Conservation (phyloP, 2,888 invertebrate species). For the Hydropsyche betteni region DNA sequence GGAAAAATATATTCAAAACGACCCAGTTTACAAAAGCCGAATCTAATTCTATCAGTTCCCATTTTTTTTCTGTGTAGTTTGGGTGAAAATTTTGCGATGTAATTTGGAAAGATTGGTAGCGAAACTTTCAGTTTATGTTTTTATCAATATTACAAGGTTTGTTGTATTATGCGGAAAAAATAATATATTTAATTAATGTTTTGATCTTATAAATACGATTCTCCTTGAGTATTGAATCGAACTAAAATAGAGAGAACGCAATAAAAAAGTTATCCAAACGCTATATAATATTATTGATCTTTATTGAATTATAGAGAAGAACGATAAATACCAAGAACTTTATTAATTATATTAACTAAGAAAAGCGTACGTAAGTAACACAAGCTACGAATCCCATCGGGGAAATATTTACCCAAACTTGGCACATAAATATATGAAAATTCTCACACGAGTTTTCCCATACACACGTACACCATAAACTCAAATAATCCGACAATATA, state of each 20-base stretch:
- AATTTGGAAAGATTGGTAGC: no score
- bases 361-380: slow-evolving; percentile 23
- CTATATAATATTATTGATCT: slow-evolving; percentile 31
- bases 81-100: no score
- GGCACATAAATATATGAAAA: slow-evolving; percentile 22
- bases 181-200: no score
- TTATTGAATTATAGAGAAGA: slow-evolving; percentile 32
- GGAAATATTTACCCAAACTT: slow-evolving; percentile 27
- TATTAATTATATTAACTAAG: slow-evolving; percentile 32
- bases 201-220: no score
- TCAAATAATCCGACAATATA: no score
- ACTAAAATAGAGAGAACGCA: slow-evolving; percentile 16
- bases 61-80: neutral
- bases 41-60: neutral
- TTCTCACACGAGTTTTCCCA: slow-evolving; percentile 1
- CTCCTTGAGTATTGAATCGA: neutral
- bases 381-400: slow-evolving; percentile 25
- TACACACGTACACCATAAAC: no score
- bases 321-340: slow-evolving; percentile 30
- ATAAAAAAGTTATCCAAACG: slow-evolving; percentile 27
- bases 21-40: no score
- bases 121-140: no score
- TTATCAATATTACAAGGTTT: no score
- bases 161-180: no score
- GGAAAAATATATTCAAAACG: neutral